phyloP scores from a whole-genome alignment of 2,888 invertebrate species.

The Tridacna gigas region DNA sequence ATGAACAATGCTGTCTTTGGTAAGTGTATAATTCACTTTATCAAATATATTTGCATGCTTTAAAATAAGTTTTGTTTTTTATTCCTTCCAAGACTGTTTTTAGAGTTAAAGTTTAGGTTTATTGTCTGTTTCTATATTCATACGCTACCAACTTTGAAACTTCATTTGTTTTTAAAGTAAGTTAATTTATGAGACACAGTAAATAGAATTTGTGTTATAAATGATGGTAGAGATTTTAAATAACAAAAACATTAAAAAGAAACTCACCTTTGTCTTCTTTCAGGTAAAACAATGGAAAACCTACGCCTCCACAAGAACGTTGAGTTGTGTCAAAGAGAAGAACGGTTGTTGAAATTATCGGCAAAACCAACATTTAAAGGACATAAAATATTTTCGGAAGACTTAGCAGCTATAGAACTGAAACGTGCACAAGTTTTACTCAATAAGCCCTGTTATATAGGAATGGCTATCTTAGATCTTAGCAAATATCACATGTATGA shows the following conservation, averaged over 20 bases:
- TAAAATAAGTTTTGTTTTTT: not conserved
- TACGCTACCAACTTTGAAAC: not conserved
- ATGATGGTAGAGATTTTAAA: too few species aligned
- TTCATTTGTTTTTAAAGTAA: not conserved
- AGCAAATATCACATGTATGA: conserved; percentile 84
- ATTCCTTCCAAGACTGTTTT: not conserved
- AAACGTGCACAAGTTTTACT: conserved; percentile 7
- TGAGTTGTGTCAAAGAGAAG: conserved; percentile 6
- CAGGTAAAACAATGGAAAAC: conserved; percentile 32
- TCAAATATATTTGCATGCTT: not conserved
- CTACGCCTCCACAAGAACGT: conserved; percentile 16
- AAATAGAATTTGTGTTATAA: not conserved
- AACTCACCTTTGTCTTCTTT: not conserved
- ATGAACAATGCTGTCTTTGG: conserved; percentile 9
- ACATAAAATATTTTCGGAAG: conserved; percentile 27
- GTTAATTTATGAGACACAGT: too few species aligned
- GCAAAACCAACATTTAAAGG: conserved; percentile 30
- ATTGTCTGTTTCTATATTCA: not conserved
- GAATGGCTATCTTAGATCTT: conserved; percentile 73
- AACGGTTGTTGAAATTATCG: conserved; percentile 18
- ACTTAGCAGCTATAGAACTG: conserved; percentile 26
- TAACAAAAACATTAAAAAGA: too few species aligned
- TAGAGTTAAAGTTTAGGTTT: too few species aligned
- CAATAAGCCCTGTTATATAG: conserved; percentile 31
- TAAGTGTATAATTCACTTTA: not conserved